A percentile compares a stretch with the other conserved stretches of the same genome.
These are phyloP conservation scores for Fundulus diaphanus DNA, from an alignment of 2,797 vertebrate species.

Conservation along the genomic window DNA sequence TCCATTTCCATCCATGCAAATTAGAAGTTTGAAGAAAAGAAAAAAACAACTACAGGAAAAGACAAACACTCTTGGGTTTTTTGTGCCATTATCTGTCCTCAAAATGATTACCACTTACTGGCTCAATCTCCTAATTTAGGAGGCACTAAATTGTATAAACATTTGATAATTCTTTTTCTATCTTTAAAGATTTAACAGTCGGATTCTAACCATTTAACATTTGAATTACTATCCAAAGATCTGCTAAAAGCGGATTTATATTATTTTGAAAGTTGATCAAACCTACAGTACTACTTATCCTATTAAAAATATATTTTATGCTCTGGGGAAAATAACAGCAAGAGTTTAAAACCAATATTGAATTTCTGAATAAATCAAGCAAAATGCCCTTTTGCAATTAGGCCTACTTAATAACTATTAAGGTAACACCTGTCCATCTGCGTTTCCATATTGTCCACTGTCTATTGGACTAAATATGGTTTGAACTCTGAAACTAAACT, in stretches of 20 bases:
- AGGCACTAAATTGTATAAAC: background rate
- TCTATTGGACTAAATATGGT: background rate
- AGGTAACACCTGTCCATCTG: background rate
- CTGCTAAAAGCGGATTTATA: background rate
- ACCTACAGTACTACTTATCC: background rate
- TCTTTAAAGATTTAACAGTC: background rate
- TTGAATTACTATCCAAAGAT: background rate
- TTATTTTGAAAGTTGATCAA: background rate
- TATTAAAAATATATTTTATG: background rate
- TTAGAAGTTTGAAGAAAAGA: background rate
- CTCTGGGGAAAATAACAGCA: background rate
- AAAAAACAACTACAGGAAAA: too few species aligned
- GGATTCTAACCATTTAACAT: background rate
- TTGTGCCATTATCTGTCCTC: background rate
- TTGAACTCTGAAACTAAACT: too few species aligned
- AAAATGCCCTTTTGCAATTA: background rate
- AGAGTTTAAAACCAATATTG: background rate
- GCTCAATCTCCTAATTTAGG: background rate
- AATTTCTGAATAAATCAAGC: background rate
- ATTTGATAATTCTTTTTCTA: background rate
- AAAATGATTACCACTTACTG: background rate
- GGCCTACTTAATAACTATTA: too few species aligned
- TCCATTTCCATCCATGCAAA: slow-evolving; percentile 26
- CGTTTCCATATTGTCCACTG: too few species aligned
- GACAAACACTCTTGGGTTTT: background rate